Evolutionary conservation across 2,888 invertebrate species (phyloP), one percentile per base, ranked within the genome.

Genomic region (Melinaea menophilus): DNA sequence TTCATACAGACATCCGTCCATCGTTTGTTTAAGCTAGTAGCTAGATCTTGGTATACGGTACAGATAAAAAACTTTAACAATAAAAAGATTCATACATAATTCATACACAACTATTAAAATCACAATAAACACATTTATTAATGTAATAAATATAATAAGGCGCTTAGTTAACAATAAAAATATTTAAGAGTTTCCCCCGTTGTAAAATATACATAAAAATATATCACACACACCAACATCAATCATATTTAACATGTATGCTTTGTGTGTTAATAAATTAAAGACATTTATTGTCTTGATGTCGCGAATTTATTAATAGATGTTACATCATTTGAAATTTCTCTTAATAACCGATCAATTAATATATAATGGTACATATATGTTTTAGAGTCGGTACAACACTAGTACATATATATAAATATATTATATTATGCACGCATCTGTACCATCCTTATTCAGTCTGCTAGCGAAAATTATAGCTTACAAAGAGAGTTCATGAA

Each of bases 121-220:
- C 47, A 56, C 22, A 37, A 37, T 54, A 12, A 47, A 56, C 22
- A 47, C 47, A 51, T 41, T 22, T 64, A 51, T 41, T 65, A 56
- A 63, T 54, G 55, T 58, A 61, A 66, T 63, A 64, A 70, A 70
- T 70, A 69, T 62, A 65, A 48, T 62, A 55, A 56, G 85, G 84
- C 82, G 82, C 80, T 86, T 84, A 85, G 81, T 82, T 84, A 82
- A 78, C 82, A 83, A 87, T 87, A 87, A 87, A 86, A 85, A 79
- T 81, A 77, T 80, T 81, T 81, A 81, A 78, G 84, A 83, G 80
- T 84, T 84, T 85, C 79, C 78, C 77, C 78, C 77, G 80, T 81
- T 79, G 81, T 87, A 80, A 85, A 85, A 75, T 83, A 85, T 81
- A 82, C 78, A 84, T 86, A 88, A 87, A 89, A 89, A 84, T 79